Base-by-base conservation (phyloP, 92 coral and sea anemone species). In the Umimayanthus chanpuru region DNA sequence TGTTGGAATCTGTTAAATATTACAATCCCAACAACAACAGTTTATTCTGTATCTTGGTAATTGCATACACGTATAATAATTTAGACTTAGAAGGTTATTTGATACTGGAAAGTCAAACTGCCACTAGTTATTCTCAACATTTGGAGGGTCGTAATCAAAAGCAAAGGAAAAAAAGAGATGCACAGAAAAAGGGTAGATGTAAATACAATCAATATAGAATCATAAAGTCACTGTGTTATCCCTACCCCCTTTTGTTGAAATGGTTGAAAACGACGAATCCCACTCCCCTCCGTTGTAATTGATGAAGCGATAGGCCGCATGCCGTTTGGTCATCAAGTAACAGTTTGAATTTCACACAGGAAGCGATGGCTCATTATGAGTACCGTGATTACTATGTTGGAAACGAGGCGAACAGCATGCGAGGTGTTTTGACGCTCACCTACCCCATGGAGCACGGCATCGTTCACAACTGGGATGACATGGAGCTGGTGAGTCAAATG, bases 371-470 rank as follows among this genome's bases (percentile, higher is more conserved):
- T 64, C 94, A 93, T 18, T 83, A 83, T 67, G 96, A 94, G 20
- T 97, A 95, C 93, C 89, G 84, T 39, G 99, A 97, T 85, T 88
- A 89, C 21, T 97, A 97, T 68, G 94, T 97, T 77, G 99, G 99
- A 29, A 89, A 92, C 81, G 99, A 93, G 1, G 98, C 98, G 55
- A 96, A 94, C 92, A 85, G 78, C 88, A 93, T 97, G 94, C 98
- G 95, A 36, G 97, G 94, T 47, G 95, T 95, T 26, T 88, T 95
- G 32, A 93, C 93, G 70, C 94, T 97, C 73, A 93, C 91, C 61
- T 94, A 93, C 89, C 99, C 99, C n/a, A 78, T 97, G 95, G 94
- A 95, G 76, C 96, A 93, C 88, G 99, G 99, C 44, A 89, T 94
- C 43, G 99, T 97, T 15, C 87, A 88, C 14, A 92, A 97, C 91